phyloP scores from a whole-genome alignment of 2,797 vertebrate species.

The Sebastes paucispinis region DNA sequence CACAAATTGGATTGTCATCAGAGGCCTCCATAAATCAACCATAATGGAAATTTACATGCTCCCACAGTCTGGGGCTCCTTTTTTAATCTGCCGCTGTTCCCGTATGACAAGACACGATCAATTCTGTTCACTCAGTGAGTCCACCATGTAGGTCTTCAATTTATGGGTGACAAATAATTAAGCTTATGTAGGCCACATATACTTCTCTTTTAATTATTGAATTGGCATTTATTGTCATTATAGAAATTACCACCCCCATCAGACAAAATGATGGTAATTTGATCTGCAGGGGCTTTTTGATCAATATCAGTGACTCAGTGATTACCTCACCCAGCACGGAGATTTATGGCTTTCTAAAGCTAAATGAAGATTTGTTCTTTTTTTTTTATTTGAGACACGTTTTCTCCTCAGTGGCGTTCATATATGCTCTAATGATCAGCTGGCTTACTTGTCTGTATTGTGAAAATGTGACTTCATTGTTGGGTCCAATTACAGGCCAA shows the following conservation, averaged over 20 bases:
- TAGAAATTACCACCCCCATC: conserved; percentile 17
- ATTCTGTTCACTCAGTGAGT: neutral
- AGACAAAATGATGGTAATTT: conserved; percentile 22
- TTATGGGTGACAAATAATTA: neutral
- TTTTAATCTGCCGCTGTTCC: conserved; percentile 8
- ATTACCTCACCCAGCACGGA: conserved; percentile 7
- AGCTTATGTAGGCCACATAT: neutral
- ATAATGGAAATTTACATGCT: conserved; percentile 43
- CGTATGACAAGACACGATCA: too few species aligned
- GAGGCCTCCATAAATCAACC: conserved; percentile 49
- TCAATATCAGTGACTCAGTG: conserved; percentile 33
- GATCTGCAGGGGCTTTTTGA: conserved; percentile 25
- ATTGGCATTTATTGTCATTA: conserved; percentile 5
- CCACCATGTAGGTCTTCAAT: neutral
- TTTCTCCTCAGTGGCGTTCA: neutral
- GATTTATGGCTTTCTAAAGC: neutral
- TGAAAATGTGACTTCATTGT: conserved; percentile 4
- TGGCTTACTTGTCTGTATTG: neutral
- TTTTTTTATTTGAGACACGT: neutral
- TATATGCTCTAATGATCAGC: neutral
- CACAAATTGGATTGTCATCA: conserved; percentile 58
- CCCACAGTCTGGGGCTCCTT: neutral
- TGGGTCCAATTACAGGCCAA: conserved; percentile 1
- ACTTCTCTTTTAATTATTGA: conserved; percentile 25
- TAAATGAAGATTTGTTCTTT: neutral